Conservation (phyloP, 2,113 vertebrate genomes). For the Leptocoma aspasia region DNA sequence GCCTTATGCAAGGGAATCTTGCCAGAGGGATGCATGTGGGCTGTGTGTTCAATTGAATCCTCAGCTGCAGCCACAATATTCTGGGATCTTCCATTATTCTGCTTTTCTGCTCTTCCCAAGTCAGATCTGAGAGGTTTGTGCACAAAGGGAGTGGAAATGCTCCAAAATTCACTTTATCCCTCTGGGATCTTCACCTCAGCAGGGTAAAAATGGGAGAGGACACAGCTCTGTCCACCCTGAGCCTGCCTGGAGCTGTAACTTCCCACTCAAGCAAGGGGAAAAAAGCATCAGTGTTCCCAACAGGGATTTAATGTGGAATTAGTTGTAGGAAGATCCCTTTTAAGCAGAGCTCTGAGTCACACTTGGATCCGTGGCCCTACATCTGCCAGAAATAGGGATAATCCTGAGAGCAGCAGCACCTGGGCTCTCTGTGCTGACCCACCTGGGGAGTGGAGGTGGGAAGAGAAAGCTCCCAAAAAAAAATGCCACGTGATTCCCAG, state of each 20-base stretch:
- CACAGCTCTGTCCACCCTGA: background rate
- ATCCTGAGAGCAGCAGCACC: background rate
- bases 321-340: background rate
- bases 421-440: background rate
- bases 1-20: background rate
- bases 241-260: background rate
- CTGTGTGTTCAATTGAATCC: background rate
- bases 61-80: background rate
- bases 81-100: background rate
- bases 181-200: background rate
- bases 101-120: background rate
- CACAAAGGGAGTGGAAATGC: background rate
- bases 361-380: background rate
- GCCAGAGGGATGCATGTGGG: background rate
- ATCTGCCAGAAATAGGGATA: background rate
- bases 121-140: background rate
- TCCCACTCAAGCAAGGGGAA: background rate
- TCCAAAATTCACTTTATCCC: background rate
- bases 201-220: background rate
- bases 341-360: background rate
- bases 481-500: background rate
- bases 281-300: background rate
- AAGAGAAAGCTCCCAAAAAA: background rate
- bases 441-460: background rate
- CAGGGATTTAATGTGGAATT: background rate